Evolutionary conservation across 1,140 invertebrate species (phyloP).

Genomic region (Drosophila busckii): DNA sequence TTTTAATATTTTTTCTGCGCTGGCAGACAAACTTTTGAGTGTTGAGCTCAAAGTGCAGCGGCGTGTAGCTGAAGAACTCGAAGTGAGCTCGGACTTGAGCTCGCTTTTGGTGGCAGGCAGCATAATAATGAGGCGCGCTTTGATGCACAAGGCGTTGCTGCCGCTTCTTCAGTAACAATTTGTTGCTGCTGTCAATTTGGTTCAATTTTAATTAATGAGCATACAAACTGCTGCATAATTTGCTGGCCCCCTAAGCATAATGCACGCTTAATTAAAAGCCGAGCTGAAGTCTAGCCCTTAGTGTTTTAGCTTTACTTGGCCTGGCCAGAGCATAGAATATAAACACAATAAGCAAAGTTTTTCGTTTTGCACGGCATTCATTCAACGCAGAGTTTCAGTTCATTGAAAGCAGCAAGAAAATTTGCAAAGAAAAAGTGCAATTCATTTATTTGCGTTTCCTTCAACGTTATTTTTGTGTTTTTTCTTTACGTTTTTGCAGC

Average conservation of each 20-base stretch:
- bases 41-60: slow-evolving; percentile 70
- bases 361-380: slow-evolving; percentile 34
- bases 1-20: slow-evolving; percentile 3
- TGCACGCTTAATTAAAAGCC: slow-evolving; percentile 69
- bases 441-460: slow-evolving; percentile 77
- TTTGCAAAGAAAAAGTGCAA: slow-evolving; percentile 73
- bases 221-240: slow-evolving; percentile 71
- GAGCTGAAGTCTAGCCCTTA: slow-evolving; percentile 18
- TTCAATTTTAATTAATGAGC: slow-evolving; percentile 77
- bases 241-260: slow-evolving; percentile 67
- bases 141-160: slow-evolving; percentile 15
- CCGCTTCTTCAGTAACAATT: slow-evolving; percentile 12
- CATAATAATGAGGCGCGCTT: slow-evolving; percentile 46
- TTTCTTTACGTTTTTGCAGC: slow-evolving; percentile 23
- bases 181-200: slow-evolving; percentile 38
- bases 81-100: neutral
- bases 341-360: slow-evolving; percentile 72
- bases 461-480: slow-evolving; percentile 36
- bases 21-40: slow-evolving; percentile 57
- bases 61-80: slow-evolving; percentile 56
- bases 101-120: slow-evolving; percentile 12
- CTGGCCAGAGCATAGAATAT: slow-evolving; percentile 57
- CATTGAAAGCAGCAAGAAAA: slow-evolving; percentile 60
- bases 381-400: slow-evolving; percentile 64
- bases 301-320: slow-evolving; percentile 30